Conservation (phyloP, 2,113 vertebrate species). For the Myiagra hebetior region DNA sequence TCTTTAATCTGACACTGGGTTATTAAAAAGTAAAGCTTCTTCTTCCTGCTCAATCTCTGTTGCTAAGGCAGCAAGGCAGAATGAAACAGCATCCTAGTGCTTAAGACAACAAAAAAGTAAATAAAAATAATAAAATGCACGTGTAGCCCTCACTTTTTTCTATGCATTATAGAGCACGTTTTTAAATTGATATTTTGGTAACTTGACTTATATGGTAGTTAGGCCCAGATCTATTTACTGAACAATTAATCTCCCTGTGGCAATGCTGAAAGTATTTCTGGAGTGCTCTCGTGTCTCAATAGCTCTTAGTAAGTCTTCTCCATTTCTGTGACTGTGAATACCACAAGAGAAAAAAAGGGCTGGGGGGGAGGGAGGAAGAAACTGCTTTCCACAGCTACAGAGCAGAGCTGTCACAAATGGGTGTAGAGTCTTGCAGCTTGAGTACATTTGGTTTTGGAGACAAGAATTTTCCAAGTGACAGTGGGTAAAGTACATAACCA, state of each 20-base stretch:
- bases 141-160: neutral
- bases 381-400: neutral
- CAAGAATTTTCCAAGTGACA: neutral
- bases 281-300: rapidly evolving
- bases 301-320: neutral
- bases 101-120: neutral
- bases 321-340: neutral
- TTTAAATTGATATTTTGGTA: neutral
- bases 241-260: neutral
- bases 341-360: rapidly evolving
- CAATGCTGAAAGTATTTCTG: neutral
- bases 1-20: neutral
- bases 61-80: slow-evolving; percentile 16
- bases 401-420: neutral
- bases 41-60: neutral
- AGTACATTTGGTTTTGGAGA: neutral
- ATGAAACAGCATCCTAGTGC: neutral
- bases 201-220: neutral
- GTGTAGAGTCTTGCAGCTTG: neutral
- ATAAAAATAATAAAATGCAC: neutral
- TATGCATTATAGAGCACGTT: neutral
- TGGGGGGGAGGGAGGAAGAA: neutral
- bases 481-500: neutral
- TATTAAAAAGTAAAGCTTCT: neutral
- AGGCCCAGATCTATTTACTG: neutral